Conservation (phyloP, 2,797 vertebrate species). For the Clarias pachynema region DNA sequence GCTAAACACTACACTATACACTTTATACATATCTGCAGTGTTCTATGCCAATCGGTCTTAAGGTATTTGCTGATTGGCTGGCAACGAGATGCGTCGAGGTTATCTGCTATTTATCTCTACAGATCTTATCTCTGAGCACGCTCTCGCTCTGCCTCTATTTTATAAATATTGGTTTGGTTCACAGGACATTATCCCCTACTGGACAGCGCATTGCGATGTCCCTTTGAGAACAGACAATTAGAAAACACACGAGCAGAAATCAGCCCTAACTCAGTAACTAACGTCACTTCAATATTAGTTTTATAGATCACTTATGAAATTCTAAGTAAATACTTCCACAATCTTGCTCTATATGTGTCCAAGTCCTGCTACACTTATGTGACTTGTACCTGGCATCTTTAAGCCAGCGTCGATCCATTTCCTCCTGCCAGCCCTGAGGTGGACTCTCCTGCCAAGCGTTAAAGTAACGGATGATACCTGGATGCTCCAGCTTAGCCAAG, state of each 20-base stretch:
- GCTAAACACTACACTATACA: not conserved
- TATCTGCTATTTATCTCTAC: not conserved
- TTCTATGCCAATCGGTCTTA: not conserved
- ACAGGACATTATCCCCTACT: not conserved
- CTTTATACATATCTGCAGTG: not conserved
- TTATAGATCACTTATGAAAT: not conserved
- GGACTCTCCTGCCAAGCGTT: constrained; percentile 99
- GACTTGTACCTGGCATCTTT: constrained; percentile 86
- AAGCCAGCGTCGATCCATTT: constrained; percentile 94
- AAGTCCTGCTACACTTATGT: not conserved
- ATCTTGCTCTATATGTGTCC: not conserved
- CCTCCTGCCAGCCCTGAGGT: constrained; percentile 95
- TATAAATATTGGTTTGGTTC: not conserved
- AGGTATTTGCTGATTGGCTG: not conserved
- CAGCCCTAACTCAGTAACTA: too few relatives aligned
- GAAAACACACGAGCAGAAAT: not conserved
- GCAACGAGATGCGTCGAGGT: not conserved
- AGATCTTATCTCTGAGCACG: too few relatives aligned
- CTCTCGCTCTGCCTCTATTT: not conserved
- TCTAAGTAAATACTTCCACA: not conserved
- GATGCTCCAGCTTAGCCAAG: constrained; percentile 94
- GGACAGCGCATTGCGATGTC: not conserved
- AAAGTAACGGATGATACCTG: constrained; percentile 96
- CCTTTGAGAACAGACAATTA: not conserved
- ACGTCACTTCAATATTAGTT: not conserved